Conservation (phyloP, 2,113 vertebrate species). For the Albula goreensis region DNA sequence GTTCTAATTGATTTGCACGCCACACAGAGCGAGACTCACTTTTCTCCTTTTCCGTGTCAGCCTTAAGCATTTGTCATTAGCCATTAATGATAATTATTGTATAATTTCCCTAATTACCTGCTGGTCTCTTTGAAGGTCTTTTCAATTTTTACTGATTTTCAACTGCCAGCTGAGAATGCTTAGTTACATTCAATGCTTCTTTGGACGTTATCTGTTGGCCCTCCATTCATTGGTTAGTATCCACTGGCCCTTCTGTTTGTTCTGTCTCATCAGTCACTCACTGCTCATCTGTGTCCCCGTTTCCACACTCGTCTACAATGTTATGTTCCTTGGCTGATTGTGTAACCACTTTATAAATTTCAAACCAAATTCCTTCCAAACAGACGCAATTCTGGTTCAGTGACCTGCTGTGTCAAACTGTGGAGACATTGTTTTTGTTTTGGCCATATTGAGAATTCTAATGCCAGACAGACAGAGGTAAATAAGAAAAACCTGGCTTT, state of each 20-base stretch:
- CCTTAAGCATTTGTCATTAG: not conserved
- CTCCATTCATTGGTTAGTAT: too few species aligned
- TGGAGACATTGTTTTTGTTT: not conserved
- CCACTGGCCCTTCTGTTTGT: too few species aligned
- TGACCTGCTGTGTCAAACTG: not conserved
- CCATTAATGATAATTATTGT: too few species aligned
- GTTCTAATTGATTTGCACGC: not conserved
- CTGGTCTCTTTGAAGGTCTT: too few species aligned
- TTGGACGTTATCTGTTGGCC: too few species aligned
- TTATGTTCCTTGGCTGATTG: not conserved
- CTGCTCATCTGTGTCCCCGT: too few species aligned
- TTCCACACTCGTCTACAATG: not conserved
- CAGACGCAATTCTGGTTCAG: not conserved
- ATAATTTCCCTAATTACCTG: too few species aligned
- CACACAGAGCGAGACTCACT: not conserved
- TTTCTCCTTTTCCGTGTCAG: not conserved
- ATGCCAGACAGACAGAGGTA: not conserved
- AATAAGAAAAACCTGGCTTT: not conserved
- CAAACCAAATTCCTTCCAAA: too few species aligned
- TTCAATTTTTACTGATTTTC: too few species aligned
- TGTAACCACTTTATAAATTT: not conserved
- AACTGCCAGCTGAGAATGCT: too few species aligned
- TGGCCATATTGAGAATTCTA: not conserved
- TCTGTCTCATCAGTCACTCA: too few species aligned
- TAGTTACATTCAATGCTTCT: too few species aligned